Evolutionary conservation across 2,113 vertebrate species (phyloP).

Genomic region (Illadopsis cleaveri): DNA sequence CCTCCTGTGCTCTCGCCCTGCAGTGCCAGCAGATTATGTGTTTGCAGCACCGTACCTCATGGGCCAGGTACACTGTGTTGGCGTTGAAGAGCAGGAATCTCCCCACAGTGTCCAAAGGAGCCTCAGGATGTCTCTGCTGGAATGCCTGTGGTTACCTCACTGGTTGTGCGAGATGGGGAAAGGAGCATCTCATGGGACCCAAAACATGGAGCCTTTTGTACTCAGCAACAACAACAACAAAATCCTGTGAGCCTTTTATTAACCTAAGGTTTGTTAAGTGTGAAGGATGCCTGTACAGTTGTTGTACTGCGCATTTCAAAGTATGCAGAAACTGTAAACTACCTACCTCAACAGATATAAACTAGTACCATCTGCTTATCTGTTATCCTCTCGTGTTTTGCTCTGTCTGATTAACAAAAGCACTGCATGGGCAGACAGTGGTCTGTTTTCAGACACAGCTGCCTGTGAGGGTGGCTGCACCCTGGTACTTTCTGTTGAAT

Average conservation of each 20-base stretch:
- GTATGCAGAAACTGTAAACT: not conserved
- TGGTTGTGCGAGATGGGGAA: not conserved
- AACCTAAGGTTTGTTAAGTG: not conserved
- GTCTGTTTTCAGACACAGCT: not conserved
- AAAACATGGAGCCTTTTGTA: not conserved
- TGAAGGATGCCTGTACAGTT: not conserved
- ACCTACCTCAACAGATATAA: not conserved
- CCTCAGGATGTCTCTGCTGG: not conserved
- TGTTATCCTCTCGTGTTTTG: not conserved
- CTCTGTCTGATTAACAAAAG: not conserved
- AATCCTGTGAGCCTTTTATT: not conserved
- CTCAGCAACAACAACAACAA: not conserved
- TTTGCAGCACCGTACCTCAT: not conserved
- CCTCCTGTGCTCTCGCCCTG: not conserved
- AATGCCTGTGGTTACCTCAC: not conserved
- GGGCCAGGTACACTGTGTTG: not conserved
- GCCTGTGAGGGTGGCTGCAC: not conserved
- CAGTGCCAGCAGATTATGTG: not conserved
- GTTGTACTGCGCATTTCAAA: not conserved
- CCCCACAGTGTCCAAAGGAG: not conserved
- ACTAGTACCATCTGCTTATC: not conserved
- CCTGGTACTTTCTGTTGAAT: not conserved
- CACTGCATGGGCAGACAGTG: not conserved
- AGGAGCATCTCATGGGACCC: not conserved
- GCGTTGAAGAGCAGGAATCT: not conserved